Evolutionary conservation across 2,888 invertebrate genomes (phyloP).

Genomic region (Eilema griseolum): DNA sequence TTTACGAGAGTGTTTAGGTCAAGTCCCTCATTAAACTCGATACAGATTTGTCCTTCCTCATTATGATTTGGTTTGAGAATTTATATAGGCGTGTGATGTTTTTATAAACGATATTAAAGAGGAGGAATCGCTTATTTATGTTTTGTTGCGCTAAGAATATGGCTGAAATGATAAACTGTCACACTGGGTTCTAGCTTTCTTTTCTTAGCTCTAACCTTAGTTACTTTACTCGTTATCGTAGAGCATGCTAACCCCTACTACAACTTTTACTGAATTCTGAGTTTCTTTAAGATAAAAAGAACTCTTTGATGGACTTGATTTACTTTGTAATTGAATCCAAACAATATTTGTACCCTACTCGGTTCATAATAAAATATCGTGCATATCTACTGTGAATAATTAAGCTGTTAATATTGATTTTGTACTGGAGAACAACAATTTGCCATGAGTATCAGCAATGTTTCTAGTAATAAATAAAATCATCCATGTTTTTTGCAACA

Average conservation of each 20-base stretch:
- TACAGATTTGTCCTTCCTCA: slow-evolving; percentile 29
- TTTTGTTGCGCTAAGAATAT: too few species aligned
- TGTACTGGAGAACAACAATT: background rate
- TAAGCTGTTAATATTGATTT: background rate
- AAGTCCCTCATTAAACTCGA: slow-evolving; percentile 36
- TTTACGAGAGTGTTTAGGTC: slow-evolving; percentile 44
- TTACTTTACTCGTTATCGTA: too few species aligned
- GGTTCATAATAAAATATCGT: background rate
- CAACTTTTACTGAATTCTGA: background rate
- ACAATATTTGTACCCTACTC: too few species aligned
- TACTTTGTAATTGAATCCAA: too few species aligned
- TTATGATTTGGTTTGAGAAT: slow-evolving; percentile 17
- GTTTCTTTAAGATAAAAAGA: background rate
- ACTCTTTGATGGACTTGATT: background rate
- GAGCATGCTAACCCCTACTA: background rate
- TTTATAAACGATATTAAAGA: background rate
- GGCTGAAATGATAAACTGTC: too few species aligned
- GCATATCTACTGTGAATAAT: background rate
- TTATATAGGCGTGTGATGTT: background rate
- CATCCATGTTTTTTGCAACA: too few species aligned
- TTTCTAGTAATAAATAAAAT: background rate
- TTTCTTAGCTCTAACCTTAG: too few species aligned
- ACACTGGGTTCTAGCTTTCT: too few species aligned
- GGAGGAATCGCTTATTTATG: background rate
- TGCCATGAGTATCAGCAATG: background rate